phyloP scores from a whole-genome alignment of 2,113 vertebrate species.

The Plotosus lineatus region DNA sequence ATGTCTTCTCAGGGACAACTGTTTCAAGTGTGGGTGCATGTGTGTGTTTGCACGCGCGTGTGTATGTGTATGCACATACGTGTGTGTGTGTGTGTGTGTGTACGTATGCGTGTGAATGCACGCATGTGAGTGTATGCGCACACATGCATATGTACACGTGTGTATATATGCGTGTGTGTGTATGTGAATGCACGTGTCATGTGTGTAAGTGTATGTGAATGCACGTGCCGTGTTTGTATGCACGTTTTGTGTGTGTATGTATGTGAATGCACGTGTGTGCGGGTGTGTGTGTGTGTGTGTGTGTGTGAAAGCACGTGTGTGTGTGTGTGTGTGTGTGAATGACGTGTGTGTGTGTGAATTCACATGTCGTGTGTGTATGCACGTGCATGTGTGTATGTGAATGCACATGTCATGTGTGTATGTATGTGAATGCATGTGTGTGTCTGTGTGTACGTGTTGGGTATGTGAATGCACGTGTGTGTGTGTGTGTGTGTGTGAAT shows the following conservation, averaged over 20 bases:
- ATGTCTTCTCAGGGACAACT: too few relatives aligned
- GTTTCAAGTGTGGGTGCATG: too few relatives aligned
- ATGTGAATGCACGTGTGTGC: too few relatives aligned
- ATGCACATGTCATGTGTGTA: background rate
- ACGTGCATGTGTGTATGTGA: slow-evolving; percentile 84
- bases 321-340: slow-evolving; percentile 5
- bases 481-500: background rate
- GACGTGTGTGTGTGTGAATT: background rate
- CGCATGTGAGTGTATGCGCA: too few relatives aligned
- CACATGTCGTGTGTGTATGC: background rate
- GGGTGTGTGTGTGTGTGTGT: background rate
- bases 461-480: background rate
- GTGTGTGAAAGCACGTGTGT: background rate
- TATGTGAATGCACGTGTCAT: background rate
- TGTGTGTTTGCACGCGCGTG: too few relatives aligned
- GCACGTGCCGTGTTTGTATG: background rate
- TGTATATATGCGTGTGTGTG: background rate
- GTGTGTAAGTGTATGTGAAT: background rate
- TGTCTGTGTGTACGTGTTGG: too few relatives aligned
- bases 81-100: too few relatives aligned
- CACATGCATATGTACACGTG: too few relatives aligned
- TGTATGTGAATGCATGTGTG: background rate
- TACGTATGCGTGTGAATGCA: too few relatives aligned
- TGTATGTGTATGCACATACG: too few relatives aligned
- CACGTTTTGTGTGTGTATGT: background rate